Percentiles rank a stretch among this genome's conserved stretches.
Evolutionary conservation across 1,140 invertebrate species (phyloP).

Genomic region (Calliopsis andreniformis): DNA sequence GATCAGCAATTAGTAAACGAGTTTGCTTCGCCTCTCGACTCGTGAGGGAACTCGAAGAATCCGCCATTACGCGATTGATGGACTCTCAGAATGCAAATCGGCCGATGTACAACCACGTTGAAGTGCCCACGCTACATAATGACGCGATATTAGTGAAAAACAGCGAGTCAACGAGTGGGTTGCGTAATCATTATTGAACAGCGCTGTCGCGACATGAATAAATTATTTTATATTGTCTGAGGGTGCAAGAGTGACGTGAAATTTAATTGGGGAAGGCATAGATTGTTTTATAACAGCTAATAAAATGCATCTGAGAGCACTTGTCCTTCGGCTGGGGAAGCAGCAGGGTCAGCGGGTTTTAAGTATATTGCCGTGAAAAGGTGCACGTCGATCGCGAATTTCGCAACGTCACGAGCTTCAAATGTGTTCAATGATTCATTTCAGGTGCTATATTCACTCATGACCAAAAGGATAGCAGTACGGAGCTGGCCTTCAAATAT

Average conservation of each 20-base stretch:
- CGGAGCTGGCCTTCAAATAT: slow-evolving; percentile 87
- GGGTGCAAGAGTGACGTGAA: no score
- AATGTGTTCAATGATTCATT: slow-evolving; percentile 35
- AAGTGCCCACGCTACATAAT: not conserved
- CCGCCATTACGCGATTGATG: slow-evolving; percentile 5
- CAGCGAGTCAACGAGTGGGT: no score
- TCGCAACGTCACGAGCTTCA: slow-evolving; percentile 6
- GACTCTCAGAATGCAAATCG: slow-evolving; percentile 43
- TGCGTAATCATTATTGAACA: no score
- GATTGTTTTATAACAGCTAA: not conserved
- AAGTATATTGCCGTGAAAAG: slow-evolving; percentile 44
- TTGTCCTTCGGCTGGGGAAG: slow-evolving; percentile 27
- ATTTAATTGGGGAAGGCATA: not conserved
- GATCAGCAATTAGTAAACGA: slow-evolving; percentile 70
- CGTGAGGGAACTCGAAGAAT: slow-evolving; percentile 36
- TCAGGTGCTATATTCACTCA: slow-evolving; percentile 85
- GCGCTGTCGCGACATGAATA: no score
- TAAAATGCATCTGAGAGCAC: slow-evolving; percentile 3
- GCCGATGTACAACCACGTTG: not conserved
- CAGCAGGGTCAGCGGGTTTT: slow-evolving; percentile 31
- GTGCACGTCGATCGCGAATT: slow-evolving; percentile 47
- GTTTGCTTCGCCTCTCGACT: slow-evolving; percentile 44
- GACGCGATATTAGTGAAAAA: no score
- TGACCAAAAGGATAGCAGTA: slow-evolving; percentile 85
- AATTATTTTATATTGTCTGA: no score